phyloP scores from a whole-genome alignment of 1,140 invertebrate species.

The Drosophila tsacasi region DNA sequence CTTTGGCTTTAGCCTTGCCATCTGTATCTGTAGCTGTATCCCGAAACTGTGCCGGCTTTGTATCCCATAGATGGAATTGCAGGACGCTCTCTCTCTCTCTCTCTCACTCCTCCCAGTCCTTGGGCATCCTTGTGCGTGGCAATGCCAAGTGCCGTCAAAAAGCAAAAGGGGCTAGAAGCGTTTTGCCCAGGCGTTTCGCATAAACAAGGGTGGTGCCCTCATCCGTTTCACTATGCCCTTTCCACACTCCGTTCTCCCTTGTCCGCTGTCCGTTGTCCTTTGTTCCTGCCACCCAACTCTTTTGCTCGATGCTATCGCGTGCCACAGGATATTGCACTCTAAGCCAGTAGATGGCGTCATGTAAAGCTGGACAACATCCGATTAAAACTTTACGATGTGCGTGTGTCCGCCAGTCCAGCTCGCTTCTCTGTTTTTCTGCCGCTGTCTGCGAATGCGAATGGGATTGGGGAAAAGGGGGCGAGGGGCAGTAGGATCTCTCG shows the following conservation, averaged over 20 bases:
- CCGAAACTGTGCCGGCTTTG: constrained; percentile 61
- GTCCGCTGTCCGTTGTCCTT: constrained; percentile 5
- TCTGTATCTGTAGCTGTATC: constrained; percentile 34
- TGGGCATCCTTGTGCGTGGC: constrained; percentile 56
- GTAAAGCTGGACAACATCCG: constrained; percentile 84
- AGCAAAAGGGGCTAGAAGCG: constrained; percentile 64
- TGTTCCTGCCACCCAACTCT: constrained; percentile 29
- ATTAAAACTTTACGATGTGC: constrained; percentile 84
- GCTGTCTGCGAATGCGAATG: constrained; percentile 22
- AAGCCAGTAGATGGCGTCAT: constrained; percentile 82
- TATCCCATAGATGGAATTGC: constrained; percentile 49
- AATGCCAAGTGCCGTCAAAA: constrained; percentile 74
- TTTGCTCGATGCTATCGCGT: constrained; percentile 77
- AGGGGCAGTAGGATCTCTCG: constrained; percentile 17
- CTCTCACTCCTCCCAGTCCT: not conserved
- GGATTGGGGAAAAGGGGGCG: not conserved
- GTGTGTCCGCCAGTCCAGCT: constrained; percentile 58
- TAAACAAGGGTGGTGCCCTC: constrained; percentile 54
- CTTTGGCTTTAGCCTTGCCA: constrained; percentile 45
- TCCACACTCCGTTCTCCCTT: not conserved
- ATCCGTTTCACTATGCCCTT: not conserved
- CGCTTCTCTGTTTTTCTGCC: constrained; percentile 19
- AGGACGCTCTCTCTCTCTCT: constrained; percentile 1
- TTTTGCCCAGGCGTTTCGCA: constrained; percentile 56
- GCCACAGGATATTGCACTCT: constrained; percentile 84